phyloP scores from a whole-genome alignment of 2,113 vertebrate genomes.

The Oryzias woworae region DNA sequence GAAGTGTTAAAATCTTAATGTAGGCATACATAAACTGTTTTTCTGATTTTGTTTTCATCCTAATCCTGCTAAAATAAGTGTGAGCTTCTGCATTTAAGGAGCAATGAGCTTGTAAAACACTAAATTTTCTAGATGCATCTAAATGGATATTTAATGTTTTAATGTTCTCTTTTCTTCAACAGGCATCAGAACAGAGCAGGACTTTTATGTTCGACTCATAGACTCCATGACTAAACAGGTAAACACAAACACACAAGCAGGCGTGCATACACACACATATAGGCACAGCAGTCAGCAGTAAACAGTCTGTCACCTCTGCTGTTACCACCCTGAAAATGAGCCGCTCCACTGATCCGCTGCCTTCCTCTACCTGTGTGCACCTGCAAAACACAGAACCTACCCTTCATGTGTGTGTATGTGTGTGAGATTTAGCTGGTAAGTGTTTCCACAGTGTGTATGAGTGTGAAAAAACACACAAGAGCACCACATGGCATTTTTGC shows the following conservation, averaged over 20 bases:
- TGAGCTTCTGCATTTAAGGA: not conserved
- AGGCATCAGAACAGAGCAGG: conserved; percentile 77
- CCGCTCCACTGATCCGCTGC: conserved; percentile 56
- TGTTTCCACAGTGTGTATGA: conserved; percentile 46
- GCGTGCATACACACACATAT: conserved; percentile 1
- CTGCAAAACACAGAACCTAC: conserved; percentile 56
- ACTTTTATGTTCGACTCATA: conserved; percentile 74
- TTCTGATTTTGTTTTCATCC: not conserved
- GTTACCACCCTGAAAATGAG: conserved; percentile 64
- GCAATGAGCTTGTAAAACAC: not conserved
- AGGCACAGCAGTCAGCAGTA: not conserved
- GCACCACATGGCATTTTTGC: conserved; percentile 50
- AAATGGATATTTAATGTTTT: not conserved
- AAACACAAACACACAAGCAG: conserved; percentile 10
- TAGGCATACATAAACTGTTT: not conserved
- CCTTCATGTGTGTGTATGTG: conserved; percentile 8
- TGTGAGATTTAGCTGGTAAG: conserved; percentile 45
- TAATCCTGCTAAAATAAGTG: not conserved
- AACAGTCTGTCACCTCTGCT: conserved; percentile 54
- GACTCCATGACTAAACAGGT: conserved; percentile 78
- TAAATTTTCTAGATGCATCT: not conserved
- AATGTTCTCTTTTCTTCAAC: conserved; percentile 30
- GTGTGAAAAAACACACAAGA: conserved; percentile 31
- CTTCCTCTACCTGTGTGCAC: conserved; percentile 69
- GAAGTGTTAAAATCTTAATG: too few species aligned